These are phyloP conservation scores for Drosophila yakuba DNA, from an alignment of 1,140 invertebrate genomes.

Conservation along the genomic window DNA sequence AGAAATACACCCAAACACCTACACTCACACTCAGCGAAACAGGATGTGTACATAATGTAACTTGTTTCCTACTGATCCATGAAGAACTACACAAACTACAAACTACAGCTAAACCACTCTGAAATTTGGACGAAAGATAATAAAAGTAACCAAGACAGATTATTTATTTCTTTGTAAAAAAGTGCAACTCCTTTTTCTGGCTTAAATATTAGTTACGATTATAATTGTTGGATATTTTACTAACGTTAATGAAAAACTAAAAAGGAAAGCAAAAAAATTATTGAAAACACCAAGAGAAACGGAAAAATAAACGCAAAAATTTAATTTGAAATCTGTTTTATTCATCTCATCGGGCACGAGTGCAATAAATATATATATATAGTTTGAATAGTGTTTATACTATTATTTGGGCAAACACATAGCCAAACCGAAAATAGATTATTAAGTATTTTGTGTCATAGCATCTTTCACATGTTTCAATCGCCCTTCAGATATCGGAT, in stretches of 20 bases:
- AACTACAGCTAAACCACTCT: conserved; percentile 28
- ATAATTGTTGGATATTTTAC: conserved; percentile 81
- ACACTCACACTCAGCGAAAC: conserved; percentile 38
- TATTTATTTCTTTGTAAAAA: conserved; percentile 75
- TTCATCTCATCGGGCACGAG: not conserved
- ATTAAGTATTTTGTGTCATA: too few relatives aligned
- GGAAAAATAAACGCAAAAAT: conserved; percentile 68
- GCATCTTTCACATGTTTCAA: not conserved
- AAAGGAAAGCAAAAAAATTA: conserved; percentile 43
- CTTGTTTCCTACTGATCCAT: conserved; percentile 31
- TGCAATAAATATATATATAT: too few relatives aligned
- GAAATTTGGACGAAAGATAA: conserved; percentile 36
- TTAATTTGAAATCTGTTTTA: conserved; percentile 35
- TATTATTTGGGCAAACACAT: too few relatives aligned
- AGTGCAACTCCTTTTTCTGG: conserved; percentile 68
- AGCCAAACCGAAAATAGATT: too few relatives aligned
- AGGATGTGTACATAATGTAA: conserved; percentile 57
- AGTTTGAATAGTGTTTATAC: too few relatives aligned
- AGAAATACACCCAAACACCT: conserved; percentile 27
- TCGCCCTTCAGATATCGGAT: not conserved
- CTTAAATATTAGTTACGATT: conserved; percentile 80
- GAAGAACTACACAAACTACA: conserved; percentile 10
- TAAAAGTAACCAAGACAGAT: conserved; percentile 57
- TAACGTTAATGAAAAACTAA: conserved; percentile 73
- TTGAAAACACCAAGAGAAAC: conserved; percentile 28